Evolutionary conservation across 2,797 vertebrate species (phyloP).

Genomic region (Heteromormyrus szaboi): DNA sequence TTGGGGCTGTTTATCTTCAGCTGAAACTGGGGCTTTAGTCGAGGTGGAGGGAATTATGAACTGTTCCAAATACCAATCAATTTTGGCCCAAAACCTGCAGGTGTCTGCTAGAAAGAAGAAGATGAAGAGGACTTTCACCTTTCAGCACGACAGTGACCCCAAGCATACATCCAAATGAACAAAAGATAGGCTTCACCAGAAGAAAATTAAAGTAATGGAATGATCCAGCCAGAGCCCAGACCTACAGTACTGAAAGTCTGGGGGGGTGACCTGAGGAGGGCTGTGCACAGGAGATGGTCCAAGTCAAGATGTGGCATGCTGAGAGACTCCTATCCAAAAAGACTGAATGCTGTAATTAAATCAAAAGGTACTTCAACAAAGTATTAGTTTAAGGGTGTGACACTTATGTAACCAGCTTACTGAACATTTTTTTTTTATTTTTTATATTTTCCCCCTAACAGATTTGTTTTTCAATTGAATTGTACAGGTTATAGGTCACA

Average conservation of each 20-base stretch:
- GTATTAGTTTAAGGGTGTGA: background rate
- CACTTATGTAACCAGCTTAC: background rate
- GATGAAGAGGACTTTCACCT: background rate
- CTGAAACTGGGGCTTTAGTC: background rate
- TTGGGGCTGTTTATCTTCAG: background rate
- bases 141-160: background rate
- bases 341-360: background rate
- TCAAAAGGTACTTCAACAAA: background rate
- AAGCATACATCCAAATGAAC: background rate
- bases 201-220: background rate
- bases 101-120: background rate
- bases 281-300: background rate
- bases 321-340: background rate
- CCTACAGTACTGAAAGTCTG: background rate
- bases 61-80: background rate
- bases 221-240: background rate
- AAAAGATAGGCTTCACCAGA: background rate
- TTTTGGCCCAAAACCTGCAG: background rate
- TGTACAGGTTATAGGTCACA: background rate
- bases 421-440: background rate
- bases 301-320: background rate
- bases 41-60: background rate
- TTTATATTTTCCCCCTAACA: background rate
- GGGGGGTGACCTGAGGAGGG: background rate
- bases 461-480: background rate